Evolutionary conservation across 2,888 invertebrate species (phyloP).

Genomic region (Noctua janthe): DNA sequence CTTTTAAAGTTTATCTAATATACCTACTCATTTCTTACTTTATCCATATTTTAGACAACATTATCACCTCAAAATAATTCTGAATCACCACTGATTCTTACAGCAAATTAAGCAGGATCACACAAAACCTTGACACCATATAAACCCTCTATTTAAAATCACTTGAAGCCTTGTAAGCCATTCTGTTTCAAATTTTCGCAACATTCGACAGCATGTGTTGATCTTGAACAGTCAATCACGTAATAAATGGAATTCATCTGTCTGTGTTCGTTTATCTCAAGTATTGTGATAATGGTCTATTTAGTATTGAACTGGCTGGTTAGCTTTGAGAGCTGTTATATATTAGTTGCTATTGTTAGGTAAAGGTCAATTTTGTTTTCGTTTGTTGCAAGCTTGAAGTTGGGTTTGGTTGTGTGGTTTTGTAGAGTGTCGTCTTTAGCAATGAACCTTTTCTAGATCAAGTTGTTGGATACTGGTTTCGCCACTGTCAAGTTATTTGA

Average conservation of each 20-base stretch:
- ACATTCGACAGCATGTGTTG: conserved; percentile 48
- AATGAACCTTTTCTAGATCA: not conserved
- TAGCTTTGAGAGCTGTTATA: conserved; percentile 22
- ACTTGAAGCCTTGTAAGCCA: not conserved
- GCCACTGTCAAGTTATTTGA: not conserved
- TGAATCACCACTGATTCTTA: no score
- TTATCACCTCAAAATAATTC: no score
- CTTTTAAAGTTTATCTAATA: no score
- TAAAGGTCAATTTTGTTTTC: conserved; percentile 44
- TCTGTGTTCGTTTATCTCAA: conserved; percentile 44
- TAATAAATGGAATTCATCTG: conserved; percentile 52
- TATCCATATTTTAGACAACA: no score
- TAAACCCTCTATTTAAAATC: not conserved
- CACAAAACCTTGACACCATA: no score
- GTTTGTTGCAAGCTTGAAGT: conserved; percentile 34
- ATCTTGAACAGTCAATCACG: conserved; percentile 57
- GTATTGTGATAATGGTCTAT: conserved; percentile 52
- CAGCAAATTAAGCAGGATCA: no score
- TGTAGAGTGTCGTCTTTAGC: not conserved
- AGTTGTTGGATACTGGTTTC: not conserved
- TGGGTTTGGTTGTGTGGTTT: conserved; percentile 10
- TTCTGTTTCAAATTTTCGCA: conserved; percentile 43
- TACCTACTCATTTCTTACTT: no score
- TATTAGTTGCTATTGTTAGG: conserved; percentile 46
- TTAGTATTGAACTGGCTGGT: conserved; percentile 38